Percentiles rank a stretch among this genome's conserved stretches.
phyloP scores from a whole-genome alignment of 1,140 invertebrate species.

The Heliconius hermathena region DNA sequence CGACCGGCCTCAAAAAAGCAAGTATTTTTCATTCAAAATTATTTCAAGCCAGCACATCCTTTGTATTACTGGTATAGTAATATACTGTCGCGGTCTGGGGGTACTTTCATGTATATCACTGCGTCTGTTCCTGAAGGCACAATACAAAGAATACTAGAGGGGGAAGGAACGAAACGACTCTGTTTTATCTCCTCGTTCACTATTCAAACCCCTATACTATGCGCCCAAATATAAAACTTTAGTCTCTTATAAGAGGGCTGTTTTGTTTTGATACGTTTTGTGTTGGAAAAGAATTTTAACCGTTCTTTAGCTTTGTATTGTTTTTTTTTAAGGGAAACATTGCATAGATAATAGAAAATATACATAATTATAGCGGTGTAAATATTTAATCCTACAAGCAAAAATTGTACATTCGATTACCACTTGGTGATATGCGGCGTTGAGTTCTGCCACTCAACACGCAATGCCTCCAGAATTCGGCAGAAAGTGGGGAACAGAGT shows the following conservation, averaged over 20 bases:
- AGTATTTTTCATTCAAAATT: slow-evolving; percentile 5
- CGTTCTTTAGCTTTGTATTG: neutral
- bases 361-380: too few relatives aligned
- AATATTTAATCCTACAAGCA: neutral
- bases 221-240: slow-evolving; percentile 16
- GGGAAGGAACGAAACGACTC: slow-evolving; percentile 17
- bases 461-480: too few relatives aligned
- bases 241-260: neutral
- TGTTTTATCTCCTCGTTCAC: slow-evolving; percentile 15
- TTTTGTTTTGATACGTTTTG: slow-evolving; percentile 12
- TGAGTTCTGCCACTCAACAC: too few relatives aligned
- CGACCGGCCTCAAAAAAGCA: too few relatives aligned
- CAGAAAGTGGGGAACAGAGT: too few relatives aligned
- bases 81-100: slow-evolving; percentile 14
- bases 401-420: neutral
- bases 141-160: slow-evolving; percentile 19
- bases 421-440: too few relatives aligned
- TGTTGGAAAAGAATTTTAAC: neutral
- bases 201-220: slow-evolving; percentile 18
- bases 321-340: too few relatives aligned
- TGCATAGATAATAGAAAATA: too few relatives aligned
- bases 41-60: neutral
- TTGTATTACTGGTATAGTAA: slow-evolving; percentile 5
- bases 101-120: neutral
- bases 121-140: slow-evolving; percentile 14